Conservation (phyloP, 2,113 vertebrate genomes). For the Gymnarchus niloticus region DNA sequence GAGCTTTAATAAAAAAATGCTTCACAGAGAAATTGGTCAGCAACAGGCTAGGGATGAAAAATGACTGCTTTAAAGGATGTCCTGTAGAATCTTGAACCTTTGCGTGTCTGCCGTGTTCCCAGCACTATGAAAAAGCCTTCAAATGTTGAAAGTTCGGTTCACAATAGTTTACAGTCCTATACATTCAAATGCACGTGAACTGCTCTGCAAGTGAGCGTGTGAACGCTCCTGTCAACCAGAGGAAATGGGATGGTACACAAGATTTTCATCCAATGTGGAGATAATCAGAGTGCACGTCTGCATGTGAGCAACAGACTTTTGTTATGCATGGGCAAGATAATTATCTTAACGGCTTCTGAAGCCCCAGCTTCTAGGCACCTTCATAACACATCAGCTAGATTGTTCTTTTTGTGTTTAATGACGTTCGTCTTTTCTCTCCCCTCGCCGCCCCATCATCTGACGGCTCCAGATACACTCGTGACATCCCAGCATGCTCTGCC, state of each 20-base stretch:
- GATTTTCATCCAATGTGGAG: not conserved
- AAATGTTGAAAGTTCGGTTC: not conserved
- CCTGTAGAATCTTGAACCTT: not conserved
- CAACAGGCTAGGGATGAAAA: not conserved
- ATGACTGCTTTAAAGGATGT: not conserved
- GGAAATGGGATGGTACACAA: not conserved
- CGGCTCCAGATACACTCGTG: conserved; percentile 76
- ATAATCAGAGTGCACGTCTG: not conserved
- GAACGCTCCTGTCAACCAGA: not conserved
- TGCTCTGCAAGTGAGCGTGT: not conserved
- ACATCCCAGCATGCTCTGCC: conserved; percentile 74
- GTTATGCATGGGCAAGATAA: not conserved
- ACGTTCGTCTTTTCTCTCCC: rapidly evolving
- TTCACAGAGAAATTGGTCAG: not conserved
- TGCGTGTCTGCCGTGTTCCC: not conserved
- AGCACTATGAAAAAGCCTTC: not conserved
- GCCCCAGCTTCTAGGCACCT: not conserved
- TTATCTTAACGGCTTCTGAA: not conserved
- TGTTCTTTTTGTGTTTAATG: conserved; percentile 14
- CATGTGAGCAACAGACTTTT: not conserved
- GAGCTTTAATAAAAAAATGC: not conserved
- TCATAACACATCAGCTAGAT: not conserved
- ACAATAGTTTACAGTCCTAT: not conserved
- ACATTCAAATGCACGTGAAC: not conserved
- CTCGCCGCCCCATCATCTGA: conserved; percentile 19